Evolutionary conservation across 2,797 vertebrate species (phyloP).

Genomic region (Cynopterus sphinx): DNA sequence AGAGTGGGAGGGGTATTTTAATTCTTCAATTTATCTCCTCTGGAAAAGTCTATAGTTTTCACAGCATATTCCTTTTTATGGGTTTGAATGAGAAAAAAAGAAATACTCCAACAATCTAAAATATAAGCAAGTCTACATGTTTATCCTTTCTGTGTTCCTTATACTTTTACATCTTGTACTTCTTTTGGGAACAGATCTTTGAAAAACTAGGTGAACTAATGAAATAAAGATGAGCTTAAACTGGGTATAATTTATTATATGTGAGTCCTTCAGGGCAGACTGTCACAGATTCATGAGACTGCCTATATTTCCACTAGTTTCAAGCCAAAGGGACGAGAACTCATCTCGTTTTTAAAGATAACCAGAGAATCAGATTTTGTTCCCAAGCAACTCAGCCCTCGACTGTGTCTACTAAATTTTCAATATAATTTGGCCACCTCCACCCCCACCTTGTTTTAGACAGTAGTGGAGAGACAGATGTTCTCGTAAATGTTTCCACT

Average conservation of each 20-base stretch:
- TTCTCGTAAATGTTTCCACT: not conserved
- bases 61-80: not conserved
- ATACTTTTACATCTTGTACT: not conserved
- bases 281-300: not conserved
- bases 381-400: not conserved
- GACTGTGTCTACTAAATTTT: not conserved
- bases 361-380: conserved; percentile 1
- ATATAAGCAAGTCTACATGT: not conserved
- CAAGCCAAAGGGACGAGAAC: not conserved
- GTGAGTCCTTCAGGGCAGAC: not conserved
- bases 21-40: not conserved
- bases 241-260: not conserved
- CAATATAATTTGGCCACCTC: not conserved
- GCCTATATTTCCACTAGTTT: not conserved
- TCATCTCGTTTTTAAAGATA: not conserved
- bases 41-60: not conserved
- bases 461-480: not conserved
- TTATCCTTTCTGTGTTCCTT: not conserved
- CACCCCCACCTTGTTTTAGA: not conserved
- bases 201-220: not conserved
- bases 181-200: not conserved
- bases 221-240: not conserved
- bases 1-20: not conserved
- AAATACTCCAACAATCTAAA: not conserved
- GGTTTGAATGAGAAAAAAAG: not conserved